Conservation (phyloP, 2,797 vertebrate genomes). For the Amniataba percoides region DNA sequence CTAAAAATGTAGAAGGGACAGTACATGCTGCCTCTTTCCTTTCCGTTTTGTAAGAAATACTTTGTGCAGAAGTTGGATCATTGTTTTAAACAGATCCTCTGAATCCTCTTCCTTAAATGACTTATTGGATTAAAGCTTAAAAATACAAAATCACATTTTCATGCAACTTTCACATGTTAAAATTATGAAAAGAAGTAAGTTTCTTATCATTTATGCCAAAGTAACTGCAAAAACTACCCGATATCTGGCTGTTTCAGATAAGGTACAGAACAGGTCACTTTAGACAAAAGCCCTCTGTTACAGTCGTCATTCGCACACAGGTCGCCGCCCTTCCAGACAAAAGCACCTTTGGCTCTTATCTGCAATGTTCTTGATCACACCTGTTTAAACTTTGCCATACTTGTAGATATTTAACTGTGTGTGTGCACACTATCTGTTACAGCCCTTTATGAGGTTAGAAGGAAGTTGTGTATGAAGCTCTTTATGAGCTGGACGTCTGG, state of each 20-base stretch:
- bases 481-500: neutral
- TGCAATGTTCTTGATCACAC: conserved; percentile 25
- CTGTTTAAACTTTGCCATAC: conserved; percentile 27
- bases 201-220: conserved; percentile 4
- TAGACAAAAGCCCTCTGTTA: conserved; percentile 26
- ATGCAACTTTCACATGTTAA: neutral
- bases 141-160: neutral
- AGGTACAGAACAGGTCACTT: neutral
- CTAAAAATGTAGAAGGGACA: conserved; percentile 53
- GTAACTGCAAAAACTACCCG: neutral
- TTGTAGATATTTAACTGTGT: conserved; percentile 56
- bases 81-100: neutral
- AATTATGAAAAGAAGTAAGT: neutral
- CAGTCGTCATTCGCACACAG: conserved; percentile 10
- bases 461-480: neutral
- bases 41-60: conserved; percentile 25
- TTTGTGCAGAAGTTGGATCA: neutral
- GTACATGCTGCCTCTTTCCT: conserved; percentile 45
- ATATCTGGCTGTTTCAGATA: conserved; percentile 5
- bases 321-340: conserved; percentile 35
- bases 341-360: conserved; percentile 65
- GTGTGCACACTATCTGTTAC: neutral
- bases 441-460: neutral
- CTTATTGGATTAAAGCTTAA: neutral
- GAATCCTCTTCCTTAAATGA: neutral